Conservation (phyloP, 2,797 vertebrate species). For the Remorina albescens region DNA sequence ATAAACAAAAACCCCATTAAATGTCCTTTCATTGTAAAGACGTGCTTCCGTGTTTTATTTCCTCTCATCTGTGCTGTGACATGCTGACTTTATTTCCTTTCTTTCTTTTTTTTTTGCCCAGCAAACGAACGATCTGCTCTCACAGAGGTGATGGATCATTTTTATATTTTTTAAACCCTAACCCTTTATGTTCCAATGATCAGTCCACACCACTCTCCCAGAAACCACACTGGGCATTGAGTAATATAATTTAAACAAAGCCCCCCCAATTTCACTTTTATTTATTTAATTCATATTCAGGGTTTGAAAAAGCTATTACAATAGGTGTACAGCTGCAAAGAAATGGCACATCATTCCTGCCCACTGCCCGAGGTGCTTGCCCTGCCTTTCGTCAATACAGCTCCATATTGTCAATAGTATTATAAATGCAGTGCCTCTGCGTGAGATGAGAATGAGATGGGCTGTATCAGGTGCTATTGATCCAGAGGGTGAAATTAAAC, state of each 20-base stretch:
- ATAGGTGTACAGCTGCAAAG: constrained; percentile 58
- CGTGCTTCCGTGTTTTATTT: background rate
- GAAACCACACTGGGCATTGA: constrained; percentile 3
- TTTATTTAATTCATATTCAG: constrained; percentile 44
- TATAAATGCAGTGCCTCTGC: constrained; percentile 70
- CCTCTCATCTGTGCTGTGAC: background rate
- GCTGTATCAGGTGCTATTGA: constrained; percentile 77
- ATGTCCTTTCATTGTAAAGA: background rate
- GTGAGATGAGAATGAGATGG: constrained; percentile 66
- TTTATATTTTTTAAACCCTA: background rate
- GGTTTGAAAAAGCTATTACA: constrained; percentile 61
- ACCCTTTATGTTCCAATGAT: background rate
- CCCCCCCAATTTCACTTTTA: constrained; percentile 30
- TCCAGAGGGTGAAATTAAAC: constrained; percentile 74
- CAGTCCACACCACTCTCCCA: background rate
- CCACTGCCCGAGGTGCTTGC: constrained; percentile 62
- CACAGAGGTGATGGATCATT: too few relatives aligned
- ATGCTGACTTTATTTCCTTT: background rate
- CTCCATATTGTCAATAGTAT: constrained; percentile 78
- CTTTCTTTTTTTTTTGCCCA: background rate
- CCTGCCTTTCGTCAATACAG: constrained; percentile 68
- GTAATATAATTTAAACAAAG: constrained; percentile 40
- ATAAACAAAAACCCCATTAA: background rate
- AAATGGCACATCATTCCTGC: constrained; percentile 60
- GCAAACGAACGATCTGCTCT: constrained; percentile 19